These are phyloP conservation scores for Myioborus miniatus DNA, from an alignment of 2,797 vertebrate genomes.

Conservation along the genomic window DNA sequence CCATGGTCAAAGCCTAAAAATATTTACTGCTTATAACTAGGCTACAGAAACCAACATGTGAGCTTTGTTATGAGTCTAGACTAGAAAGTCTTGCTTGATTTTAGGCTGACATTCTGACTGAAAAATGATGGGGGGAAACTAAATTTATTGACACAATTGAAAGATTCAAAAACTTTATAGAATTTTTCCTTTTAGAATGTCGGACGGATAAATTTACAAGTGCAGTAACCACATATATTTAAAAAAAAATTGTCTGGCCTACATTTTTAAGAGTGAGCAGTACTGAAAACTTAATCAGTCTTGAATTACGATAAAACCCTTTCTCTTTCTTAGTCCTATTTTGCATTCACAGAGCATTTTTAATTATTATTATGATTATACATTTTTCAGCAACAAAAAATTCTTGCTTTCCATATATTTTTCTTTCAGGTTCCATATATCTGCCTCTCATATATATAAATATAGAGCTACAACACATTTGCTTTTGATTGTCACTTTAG, in stretches of 20 bases:
- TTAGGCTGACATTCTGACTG: neutral
- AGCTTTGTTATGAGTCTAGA: neutral
- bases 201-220: neutral
- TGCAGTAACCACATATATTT: neutral
- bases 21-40: neutral
- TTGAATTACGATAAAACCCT: neutral
- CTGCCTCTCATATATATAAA: slow-evolving; percentile 25
- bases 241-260: neutral
- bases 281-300: neutral
- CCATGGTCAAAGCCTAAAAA: neutral
- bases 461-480: slow-evolving; percentile 34
- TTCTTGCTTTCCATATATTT: neutral
- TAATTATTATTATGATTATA: neutral
- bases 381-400: neutral
- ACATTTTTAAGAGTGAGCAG: neutral
- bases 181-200: neutral
- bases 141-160: neutral
- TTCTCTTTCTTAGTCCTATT: neutral
- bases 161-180: neutral
- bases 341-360: neutral
- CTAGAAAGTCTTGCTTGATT: neutral
- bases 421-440: slow-evolving; percentile 17
- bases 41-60: neutral
- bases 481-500: slow-evolving; percentile 58
- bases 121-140: neutral